Evolutionary conservation across 1,140 invertebrate species (phyloP), one percentile per base, ranked within the genome.

Genomic region (Agrilus planipennis): DNA sequence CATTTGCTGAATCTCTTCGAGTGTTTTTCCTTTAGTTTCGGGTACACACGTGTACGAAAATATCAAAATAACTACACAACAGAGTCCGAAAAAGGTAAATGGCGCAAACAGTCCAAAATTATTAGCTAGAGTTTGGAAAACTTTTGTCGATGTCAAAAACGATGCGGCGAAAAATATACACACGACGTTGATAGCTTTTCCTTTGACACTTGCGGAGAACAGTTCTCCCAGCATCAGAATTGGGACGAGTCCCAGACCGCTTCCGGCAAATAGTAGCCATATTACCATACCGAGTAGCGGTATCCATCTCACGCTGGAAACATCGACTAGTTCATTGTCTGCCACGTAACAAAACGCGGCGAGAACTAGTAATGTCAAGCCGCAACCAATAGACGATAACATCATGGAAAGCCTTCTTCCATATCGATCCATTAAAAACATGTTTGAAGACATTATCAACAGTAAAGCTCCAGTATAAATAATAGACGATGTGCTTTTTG

Each of bases 351-450:
- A 40, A 40, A 19, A 40, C n/a, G 21, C 20, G 4, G 27, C 18
- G 29, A 30, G 27, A 3, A 14, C 16, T 3, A 30, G 3, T 16
- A 40, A 31, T 10, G 18, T 9, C 7, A 40, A 4, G 4, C 18
- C 18, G 21, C 4, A 18, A 3, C 27, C 38, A 22, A 18, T 9
- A 40, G 27, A 40, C 3, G 38, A 40, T n/a, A 30, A 41, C 2
- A 18, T 41, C 22, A 41, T 17, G 7, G 16, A 11, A 2, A 9
- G 10, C n/a, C 18, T 73, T 49, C 84, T 67, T 7, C 85, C 82
- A 14, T 71, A 66, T 39, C 70, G 72, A 60, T 87, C 83, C 4
- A 36, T 12, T 2, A 22, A 11, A 36, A 15, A 16, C 3, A 15
- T 10, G 29, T 4, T 6, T 5, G 15, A 5, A 6, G 15, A 11